phyloP scores from a whole-genome alignment of 2,113 vertebrate genomes.

The Suncus etruscus region DNA sequence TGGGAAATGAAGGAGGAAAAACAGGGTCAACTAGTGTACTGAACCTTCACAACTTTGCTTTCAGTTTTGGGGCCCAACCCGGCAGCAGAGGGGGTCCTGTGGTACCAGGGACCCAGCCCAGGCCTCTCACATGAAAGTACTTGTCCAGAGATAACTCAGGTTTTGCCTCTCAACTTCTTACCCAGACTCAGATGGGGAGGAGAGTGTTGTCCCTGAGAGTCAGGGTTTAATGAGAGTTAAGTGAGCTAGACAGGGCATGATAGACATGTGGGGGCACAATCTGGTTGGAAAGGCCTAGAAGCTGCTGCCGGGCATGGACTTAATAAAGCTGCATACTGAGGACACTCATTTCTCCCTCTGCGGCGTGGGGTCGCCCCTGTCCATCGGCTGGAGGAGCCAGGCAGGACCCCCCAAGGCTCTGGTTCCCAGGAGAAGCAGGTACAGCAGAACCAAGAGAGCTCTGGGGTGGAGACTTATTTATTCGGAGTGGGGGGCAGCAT shows the following conservation, averaged over 20 bases:
- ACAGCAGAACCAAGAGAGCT: neutral
- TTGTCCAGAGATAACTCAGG: no score
- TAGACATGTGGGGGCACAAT: neutral
- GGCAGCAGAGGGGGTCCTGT: no score
- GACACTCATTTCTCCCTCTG: neutral
- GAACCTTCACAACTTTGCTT: neutral
- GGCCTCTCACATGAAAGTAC: no score
- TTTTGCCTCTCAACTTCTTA: no score
- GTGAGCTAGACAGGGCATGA: neutral
- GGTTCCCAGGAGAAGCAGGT: neutral
- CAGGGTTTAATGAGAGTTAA: neutral
- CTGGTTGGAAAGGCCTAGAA: neutral
- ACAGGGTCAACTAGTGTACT: neutral
- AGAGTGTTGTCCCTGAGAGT: neutral
- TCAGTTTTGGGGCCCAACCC: no score
- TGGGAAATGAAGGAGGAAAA: neutral
- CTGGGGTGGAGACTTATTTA: constrained; percentile 28
- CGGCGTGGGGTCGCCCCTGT: neutral
- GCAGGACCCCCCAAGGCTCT: neutral
- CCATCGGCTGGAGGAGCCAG: neutral
- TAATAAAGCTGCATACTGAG: constrained; percentile 72
- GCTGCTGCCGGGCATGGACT: constrained; percentile 2
- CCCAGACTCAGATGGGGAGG: neutral
- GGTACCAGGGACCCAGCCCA: no score
- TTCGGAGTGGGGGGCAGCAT: constrained; percentile 66